These are phyloP conservation scores for Petaurus breviceps DNA, from an alignment of 2,113 vertebrate species.

Conservation along the genomic window DNA sequence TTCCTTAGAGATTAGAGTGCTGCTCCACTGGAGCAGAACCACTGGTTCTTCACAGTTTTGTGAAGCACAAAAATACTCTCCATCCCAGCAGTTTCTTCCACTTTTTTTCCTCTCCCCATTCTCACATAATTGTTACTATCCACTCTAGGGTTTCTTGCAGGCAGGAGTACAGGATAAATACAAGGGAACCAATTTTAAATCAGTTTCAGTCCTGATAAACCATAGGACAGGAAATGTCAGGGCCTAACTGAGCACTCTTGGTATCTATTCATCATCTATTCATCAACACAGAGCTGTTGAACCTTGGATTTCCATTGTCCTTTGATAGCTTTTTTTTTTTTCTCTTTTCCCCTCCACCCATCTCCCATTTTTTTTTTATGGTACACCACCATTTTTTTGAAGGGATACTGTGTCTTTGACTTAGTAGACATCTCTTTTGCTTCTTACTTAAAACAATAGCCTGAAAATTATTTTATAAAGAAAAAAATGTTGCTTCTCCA, in stretches of 20 bases:
- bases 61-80: constrained; percentile 66
- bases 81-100: constrained; percentile 69
- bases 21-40: constrained; percentile 66
- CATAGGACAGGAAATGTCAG: constrained; percentile 69
- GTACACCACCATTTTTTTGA: constrained; percentile 74
- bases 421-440: constrained; percentile 82
- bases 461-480: constrained; percentile 84
- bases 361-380: constrained; percentile 73
- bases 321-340: constrained; percentile 70
- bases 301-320: constrained; percentile 60
- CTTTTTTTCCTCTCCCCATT: constrained; percentile 59
- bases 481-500: constrained; percentile 82
- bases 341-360: constrained; percentile 59
- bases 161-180: constrained; percentile 30
- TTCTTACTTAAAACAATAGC: constrained; percentile 84
- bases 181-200: constrained; percentile 37
- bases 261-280: constrained; percentile 48
- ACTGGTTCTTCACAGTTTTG: constrained; percentile 56
- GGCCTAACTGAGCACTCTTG: constrained; percentile 58
- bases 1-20: constrained; percentile 71
- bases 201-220: constrained; percentile 60
- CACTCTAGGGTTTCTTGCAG: constrained; percentile 57
- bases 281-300: constrained; percentile 40
- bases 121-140: constrained; percentile 52
- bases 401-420: constrained; percentile 80